Evolutionary conservation across 2,888 invertebrate genomes (phyloP).

Genomic region (Hedychridium roseum): DNA sequence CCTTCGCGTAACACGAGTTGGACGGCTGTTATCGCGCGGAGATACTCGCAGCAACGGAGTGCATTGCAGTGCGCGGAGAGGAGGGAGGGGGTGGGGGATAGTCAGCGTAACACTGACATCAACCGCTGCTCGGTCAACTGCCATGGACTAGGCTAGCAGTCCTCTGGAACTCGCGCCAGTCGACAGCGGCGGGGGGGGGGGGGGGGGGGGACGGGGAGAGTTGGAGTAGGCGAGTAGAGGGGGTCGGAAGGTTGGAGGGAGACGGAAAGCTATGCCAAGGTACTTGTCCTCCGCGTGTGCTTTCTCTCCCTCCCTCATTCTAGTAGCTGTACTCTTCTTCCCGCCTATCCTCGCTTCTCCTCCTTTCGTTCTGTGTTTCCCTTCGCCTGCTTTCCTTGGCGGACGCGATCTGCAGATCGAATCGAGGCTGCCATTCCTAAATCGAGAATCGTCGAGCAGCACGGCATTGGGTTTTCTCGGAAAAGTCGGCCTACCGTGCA

Average conservation of each 20-base stretch:
- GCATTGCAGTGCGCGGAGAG: conserved; percentile 1
- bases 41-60: not conserved
- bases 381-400: too few relatives aligned
- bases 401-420: too few relatives aligned
- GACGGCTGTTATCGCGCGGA: too few relatives aligned
- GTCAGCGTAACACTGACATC: conserved; percentile 30
- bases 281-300: not conserved
- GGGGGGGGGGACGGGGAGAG: conserved; percentile 13
- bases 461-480: too few relatives aligned
- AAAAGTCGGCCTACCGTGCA: too few relatives aligned
- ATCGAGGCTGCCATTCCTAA: too few relatives aligned
- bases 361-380: not conserved
- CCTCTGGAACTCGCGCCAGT: conserved; percentile 7
- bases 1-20: too few relatives aligned
- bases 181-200: conserved; percentile 9
- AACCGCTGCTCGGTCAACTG: conserved; percentile 22
- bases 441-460: too few relatives aligned
- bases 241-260: conserved; percentile 10
- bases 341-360: not conserved
- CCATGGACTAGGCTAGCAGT: conserved; percentile 21
- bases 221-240: too few relatives aligned
- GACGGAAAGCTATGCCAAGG: conserved; percentile 62
- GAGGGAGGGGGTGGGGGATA: too few relatives aligned
- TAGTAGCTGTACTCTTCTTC: too few relatives aligned
- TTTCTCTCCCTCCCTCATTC: not conserved